Evolutionary conservation across 2,888 invertebrate genomes (phyloP), one percentile per base, ranked within the genome.

Genomic region (Synanthedon vespiformis): DNA sequence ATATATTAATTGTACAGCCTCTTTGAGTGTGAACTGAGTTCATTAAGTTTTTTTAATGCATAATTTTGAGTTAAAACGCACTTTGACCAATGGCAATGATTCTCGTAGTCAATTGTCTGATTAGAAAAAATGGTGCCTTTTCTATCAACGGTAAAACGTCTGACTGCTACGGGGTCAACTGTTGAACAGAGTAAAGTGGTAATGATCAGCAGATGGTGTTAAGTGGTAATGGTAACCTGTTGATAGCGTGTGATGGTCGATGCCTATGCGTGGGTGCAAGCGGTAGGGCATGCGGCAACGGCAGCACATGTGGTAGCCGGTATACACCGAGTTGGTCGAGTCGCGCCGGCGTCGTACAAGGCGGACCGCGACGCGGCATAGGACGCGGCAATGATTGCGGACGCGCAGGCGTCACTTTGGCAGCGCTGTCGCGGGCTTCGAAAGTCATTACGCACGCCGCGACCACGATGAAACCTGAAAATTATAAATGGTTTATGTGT

Each of bases 371-470:
- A 57, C 90, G 64, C 58, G 86, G 72, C n/a, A 88, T 67, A 8
- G 89, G 88, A 10, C 90, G 87, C 5, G 89, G 88, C 56, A 89
- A 70, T 50, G 89, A 75, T 53, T 86, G 85, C 57, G 88, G 72
- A 64, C 88, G 89, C 40, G 95, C 95, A 1, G 96, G 96, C 13
- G 95, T 95, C 52, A 97, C 95, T 76, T 94, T 94, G 2, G 97
- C 95, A 0, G 98, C 95, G 57, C 95, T 95, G 80, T 98, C 98
- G 3, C 98, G 90, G 0, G 97, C 96, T 74, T 98, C 98, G 72
- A 98, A 97, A n/a, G 98, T 98, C 94, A 98, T 96, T 52, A 99
- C 98, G 72, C 98, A 98, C 0, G 98, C 97, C 40, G 98, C 96
- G 18, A 98, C 98, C 47, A 98, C 95, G 61, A 97, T 95, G 76